Evolutionary conservation across 2,797 vertebrate genomes (phyloP).

Genomic region (Rhinogobio ventralis): DNA sequence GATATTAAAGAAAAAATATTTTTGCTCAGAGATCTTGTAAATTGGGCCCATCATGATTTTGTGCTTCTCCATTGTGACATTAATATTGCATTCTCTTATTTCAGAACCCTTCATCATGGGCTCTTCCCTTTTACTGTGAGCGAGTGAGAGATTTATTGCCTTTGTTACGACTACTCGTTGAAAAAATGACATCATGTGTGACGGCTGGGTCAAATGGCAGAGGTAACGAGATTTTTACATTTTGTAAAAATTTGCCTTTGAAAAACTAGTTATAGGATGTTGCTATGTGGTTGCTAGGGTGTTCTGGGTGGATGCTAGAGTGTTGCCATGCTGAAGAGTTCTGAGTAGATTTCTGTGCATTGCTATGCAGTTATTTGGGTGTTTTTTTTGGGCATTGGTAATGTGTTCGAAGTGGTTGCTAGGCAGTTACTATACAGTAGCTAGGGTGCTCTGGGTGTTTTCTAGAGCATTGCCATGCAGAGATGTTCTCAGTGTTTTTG

Average conservation of each 20-base stretch:
- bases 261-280: neutral
- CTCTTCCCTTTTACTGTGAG: neutral
- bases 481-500: no score
- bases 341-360: no score
- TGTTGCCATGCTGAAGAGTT: no score
- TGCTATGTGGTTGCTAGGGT: neutral
- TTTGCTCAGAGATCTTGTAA: neutral
- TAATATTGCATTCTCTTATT: neutral
- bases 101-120: neutral
- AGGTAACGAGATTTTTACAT: constrained; percentile 2
- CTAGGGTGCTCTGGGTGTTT: no score
- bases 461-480: no score
- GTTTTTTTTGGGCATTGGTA: no score
- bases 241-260: neutral
- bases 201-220: constrained; percentile 64
- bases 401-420: no score
- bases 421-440: no score
- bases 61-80: neutral
- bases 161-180: constrained; percentile 16
- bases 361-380: no score
- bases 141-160: constrained; percentile 13
- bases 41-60: neutral
- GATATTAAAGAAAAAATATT: neutral
- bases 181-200: constrained; percentile 63
- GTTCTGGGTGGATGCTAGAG: no score